Evolutionary conservation across 2,113 vertebrate genomes (phyloP).

Genomic region (Saguinus imperator): DNA sequence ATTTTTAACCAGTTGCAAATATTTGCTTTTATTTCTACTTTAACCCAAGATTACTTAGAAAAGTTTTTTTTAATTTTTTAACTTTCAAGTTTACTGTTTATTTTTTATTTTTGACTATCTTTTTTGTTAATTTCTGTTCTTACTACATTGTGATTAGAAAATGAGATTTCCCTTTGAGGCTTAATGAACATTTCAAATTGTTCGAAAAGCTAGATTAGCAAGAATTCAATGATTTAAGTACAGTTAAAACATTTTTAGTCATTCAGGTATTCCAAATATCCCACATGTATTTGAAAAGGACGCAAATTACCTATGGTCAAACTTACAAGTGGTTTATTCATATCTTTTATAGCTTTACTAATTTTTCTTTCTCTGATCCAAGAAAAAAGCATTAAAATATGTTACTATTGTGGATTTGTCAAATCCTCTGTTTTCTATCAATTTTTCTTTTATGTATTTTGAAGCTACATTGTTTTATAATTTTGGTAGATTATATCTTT

Average conservation of each 20-base stretch:
- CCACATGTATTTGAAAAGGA: not conserved
- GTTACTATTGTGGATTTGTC: not conserved
- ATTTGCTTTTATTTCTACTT: not conserved
- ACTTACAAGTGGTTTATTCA: not conserved
- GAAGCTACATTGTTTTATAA: not conserved
- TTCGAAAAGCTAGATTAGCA: too few relatives aligned
- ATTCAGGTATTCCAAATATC: not conserved
- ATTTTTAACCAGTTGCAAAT: not conserved
- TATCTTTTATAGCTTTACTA: not conserved
- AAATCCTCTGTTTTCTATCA: not conserved
- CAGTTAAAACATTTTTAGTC: not conserved
- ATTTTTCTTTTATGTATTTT: not conserved
- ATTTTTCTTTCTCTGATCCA: not conserved
- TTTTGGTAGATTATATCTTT: not conserved
- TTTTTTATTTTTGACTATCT: not conserved
- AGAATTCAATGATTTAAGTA: not conserved
- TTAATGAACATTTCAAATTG: not conserved
- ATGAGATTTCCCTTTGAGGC: not conserved
- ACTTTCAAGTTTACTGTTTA: not conserved
- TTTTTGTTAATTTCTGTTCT: not conserved
- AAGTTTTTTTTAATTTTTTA: not conserved
- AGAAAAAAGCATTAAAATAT: not conserved
- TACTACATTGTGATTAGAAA: not conserved
- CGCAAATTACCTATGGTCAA: not conserved
- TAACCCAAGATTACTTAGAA: not conserved